Base-by-base conservation (phyloP, 2,113 vertebrate species). In the Daubentonia madagascariensis region DNA sequence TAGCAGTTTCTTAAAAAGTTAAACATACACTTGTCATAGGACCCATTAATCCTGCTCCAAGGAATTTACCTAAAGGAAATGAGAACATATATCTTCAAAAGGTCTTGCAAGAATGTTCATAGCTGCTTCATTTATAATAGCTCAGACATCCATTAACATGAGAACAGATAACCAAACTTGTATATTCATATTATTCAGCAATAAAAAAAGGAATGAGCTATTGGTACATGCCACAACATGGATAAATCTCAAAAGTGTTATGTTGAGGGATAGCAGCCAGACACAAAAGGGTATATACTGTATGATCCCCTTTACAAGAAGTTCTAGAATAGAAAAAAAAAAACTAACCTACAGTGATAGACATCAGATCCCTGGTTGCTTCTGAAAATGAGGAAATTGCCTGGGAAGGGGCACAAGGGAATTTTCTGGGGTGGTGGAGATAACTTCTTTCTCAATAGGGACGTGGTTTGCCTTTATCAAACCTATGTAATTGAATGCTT, bases 91-190 rank as follows among this genome's bases (percentile, higher is more conserved):
- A 68, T 3, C 32, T 52, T 63, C 59, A 54, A 25, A 75, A 54
- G 30, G 25, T 4, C 3, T 22, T 16, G 30, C 8, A 9, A 37
- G 37, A 54, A 35, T 48, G 40, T 17, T 48, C 50, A 1, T 7
- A 22, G 79, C 57, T 23, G 25, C 13, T 40, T 14, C 7, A 12
- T 48, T 40, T n/a, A 0, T 11, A 40, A 32, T 5, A 14, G 35
- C 14, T 57, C 93, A 4, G 14, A 8, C 3, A 16, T 45, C 73
- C 28, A 8, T 20, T 11, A 6, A 12, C 28, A 25, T 22, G 35
- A 30, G 37, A 28, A 40, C 4, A 48, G 32, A 57, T 3, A 35
- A 37, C 48, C 16, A 67, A 13, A 52, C 5, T 25, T 40, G 25
- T 1, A 52, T 52, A 52, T 52, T 52, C 17, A 52, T 52, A 14